Conservation (phyloP, 2,888 invertebrate genomes). For the Opisthograptis luteolata region DNA sequence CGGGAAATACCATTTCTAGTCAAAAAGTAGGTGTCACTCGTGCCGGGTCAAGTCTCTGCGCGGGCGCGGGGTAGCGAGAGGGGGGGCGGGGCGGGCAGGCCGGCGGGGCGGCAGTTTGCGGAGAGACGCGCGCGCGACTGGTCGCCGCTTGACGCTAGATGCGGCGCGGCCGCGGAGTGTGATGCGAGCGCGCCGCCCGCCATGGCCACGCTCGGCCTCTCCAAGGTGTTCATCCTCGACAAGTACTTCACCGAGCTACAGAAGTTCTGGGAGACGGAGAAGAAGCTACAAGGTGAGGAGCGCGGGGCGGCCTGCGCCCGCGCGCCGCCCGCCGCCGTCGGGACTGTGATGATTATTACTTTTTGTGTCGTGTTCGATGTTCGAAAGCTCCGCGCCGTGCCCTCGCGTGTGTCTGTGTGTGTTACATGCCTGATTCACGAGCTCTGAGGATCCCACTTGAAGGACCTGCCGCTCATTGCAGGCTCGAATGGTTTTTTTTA, state of each 20-base stretch:
- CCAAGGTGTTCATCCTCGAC: constrained; percentile 98
- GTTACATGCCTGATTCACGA: constrained; percentile 37
- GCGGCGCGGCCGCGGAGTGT: constrained; percentile 61
- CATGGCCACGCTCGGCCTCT: constrained; percentile 98
- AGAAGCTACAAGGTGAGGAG: constrained; percentile 95
- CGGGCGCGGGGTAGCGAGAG: constrained; percentile 25
- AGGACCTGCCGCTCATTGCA: constrained; percentile 17
- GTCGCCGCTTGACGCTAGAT: constrained; percentile 52
- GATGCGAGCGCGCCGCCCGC: constrained; percentile 77
- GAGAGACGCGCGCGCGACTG: constrained; percentile 58
- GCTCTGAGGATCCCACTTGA: constrained; percentile 22
- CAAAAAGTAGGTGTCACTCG: constrained; percentile 49
- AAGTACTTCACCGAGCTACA: constrained; percentile 98
- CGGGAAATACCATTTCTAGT: constrained; percentile 40
- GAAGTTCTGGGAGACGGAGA: constrained; percentile 98
- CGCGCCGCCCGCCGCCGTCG: constrained; percentile 21
- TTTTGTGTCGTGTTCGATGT: constrained; percentile 49
- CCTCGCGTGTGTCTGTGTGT: constrained; percentile 33
- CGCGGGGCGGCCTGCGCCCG: constrained; percentile 28
- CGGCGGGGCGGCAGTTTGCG: constrained; percentile 44
- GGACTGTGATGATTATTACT: constrained; percentile 25
- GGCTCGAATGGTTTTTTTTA: constrained; percentile 28
- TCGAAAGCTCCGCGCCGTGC: constrained; percentile 49
- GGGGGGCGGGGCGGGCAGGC: constrained; percentile 22
- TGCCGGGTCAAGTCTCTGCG: constrained; percentile 27